Evolutionary conservation across 2,888 invertebrate species (phyloP).

Genomic region (Chalcosyrphus nemorum): DNA sequence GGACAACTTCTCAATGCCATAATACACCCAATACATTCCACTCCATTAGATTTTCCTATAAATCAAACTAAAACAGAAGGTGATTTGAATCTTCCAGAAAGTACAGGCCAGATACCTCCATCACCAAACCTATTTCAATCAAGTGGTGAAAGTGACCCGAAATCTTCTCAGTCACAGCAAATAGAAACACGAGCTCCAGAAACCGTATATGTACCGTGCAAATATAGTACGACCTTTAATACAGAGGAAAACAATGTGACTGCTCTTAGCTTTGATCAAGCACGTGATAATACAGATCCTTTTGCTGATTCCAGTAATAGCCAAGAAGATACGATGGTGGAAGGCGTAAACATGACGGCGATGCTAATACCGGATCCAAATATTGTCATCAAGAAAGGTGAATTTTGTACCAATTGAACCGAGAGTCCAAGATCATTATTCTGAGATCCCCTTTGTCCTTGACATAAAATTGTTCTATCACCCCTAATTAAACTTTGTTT

Average conservation of each 20-base stretch:
- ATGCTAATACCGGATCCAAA: background rate
- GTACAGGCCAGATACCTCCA: background rate
- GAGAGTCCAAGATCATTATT: background rate
- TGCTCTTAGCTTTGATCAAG: background rate
- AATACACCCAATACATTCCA: background rate
- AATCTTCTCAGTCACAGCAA: background rate
- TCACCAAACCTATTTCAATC: conserved; percentile 54
- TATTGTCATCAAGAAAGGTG: conserved; percentile 36
- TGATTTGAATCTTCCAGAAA: background rate
- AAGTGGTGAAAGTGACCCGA: conserved; percentile 34
- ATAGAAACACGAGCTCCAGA: conserved; percentile 10
- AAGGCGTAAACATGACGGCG: background rate
- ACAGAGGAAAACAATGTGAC: conserved; percentile 40
- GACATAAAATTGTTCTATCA: no score
- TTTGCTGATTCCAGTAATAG: background rate
- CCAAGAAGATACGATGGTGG: background rate
- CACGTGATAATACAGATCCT: conserved; percentile 23
- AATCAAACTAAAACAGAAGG: background rate
- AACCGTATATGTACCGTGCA: conserved; percentile 33
- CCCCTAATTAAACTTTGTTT: background rate
- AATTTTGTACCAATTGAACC: background rate
- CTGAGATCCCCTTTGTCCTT: background rate
- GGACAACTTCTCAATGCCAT: background rate
- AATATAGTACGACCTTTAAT: background rate
- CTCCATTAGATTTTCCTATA: background rate